Evolutionary conservation across 2,888 invertebrate genomes (phyloP).

Genomic region (Mayetiola destructor): DNA sequence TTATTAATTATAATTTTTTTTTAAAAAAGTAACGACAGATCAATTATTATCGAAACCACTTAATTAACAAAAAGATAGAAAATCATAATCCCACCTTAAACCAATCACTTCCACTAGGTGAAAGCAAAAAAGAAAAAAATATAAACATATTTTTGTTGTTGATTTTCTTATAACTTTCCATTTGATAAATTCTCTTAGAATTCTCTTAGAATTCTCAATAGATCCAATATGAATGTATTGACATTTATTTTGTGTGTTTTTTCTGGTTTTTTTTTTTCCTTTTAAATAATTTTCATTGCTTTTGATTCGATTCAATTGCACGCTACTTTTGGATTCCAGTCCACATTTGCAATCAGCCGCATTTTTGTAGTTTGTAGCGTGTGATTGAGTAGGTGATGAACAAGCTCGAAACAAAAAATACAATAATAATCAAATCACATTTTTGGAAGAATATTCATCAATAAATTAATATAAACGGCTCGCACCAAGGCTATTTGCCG

Average conservation of each 20-base stretch:
- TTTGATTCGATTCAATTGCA: not conserved
- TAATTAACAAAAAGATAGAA: no score
- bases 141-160: not conserved
- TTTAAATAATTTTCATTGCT: not conserved
- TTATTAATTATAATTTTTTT: not conserved
- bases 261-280: not conserved
- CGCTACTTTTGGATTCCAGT: no score
- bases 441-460: no score
- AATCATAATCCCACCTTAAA: no score
- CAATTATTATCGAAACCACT: not conserved
- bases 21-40: not conserved
- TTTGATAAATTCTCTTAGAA: not conserved
- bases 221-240: not conserved
- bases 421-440: no score
- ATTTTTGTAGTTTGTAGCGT: no score
- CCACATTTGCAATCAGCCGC: no score
- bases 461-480: no score
- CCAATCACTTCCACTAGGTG: no score
- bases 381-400: no score
- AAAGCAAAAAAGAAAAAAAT: not conserved
- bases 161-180: not conserved
- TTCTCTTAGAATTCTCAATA: not conserved
- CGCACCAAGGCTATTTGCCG: no score
- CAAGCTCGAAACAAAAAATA: no score
- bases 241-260: not conserved